A percentile compares a stretch with the other conserved stretches of the same genome.
Conservation (phyloP, 2,113 vertebrate genomes). For the Actenoides lindsayi region DNA sequence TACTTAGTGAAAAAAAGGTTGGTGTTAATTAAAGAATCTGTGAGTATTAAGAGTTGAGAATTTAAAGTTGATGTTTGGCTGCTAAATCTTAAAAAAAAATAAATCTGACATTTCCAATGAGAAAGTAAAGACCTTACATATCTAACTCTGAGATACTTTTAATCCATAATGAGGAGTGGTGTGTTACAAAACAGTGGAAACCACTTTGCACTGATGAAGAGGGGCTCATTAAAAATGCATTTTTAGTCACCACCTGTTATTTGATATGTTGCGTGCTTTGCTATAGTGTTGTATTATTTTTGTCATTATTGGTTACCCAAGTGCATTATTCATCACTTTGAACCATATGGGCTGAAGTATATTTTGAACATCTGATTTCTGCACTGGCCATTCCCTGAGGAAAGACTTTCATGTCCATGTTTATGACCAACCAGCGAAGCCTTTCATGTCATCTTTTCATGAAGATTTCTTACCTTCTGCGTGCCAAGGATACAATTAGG, state of each 20-base stretch:
- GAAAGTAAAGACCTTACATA: not conserved
- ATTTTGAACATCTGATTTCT: constrained; percentile 50
- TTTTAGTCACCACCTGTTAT: constrained; percentile 54
- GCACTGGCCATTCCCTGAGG: constrained; percentile 19
- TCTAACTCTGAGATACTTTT: not conserved
- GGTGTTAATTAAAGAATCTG: not conserved
- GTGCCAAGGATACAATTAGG: constrained; percentile 20
- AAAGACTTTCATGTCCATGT: not conserved
- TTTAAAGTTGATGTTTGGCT: not conserved
- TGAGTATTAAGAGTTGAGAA: not conserved
- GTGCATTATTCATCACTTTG: constrained; percentile 41
- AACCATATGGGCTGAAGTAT: constrained; percentile 35
- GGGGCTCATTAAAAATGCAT: constrained; percentile 33
- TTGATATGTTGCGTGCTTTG: constrained; percentile 1
- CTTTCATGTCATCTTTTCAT: constrained; percentile 11
- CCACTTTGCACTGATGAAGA: constrained; percentile 1
- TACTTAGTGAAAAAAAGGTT: not conserved
- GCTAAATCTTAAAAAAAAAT: not conserved
- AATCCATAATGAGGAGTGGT: not conserved
- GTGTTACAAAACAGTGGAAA: constrained; percentile 13
- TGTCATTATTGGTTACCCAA: not conserved
- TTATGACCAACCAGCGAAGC: not conserved
- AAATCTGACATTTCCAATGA: not conserved
- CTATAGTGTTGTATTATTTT: not conserved
- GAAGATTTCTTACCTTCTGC: not conserved